Evolutionary conservation across 2,113 vertebrate genomes (phyloP).

Genomic region (Lepisosteus osseus): DNA sequence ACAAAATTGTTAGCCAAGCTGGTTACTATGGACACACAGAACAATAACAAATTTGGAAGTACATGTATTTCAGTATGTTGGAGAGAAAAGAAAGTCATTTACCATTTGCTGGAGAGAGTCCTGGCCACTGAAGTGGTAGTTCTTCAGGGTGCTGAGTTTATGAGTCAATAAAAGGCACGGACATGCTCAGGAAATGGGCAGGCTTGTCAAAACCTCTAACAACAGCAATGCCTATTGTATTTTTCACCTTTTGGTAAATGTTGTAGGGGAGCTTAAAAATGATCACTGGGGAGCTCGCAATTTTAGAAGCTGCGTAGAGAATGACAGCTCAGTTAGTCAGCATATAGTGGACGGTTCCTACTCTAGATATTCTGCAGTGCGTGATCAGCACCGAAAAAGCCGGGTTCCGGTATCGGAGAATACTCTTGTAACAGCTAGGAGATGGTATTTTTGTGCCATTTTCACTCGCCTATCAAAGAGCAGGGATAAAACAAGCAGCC

Average conservation of each 20-base stretch:
- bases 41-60: slow-evolving; percentile 19
- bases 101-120: background rate
- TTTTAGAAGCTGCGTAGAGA: too few relatives aligned
- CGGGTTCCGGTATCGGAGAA: too few relatives aligned
- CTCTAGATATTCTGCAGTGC: too few relatives aligned
- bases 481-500: too few relatives aligned
- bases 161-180: slow-evolving; percentile 44
- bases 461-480: too few relatives aligned
- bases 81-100: slow-evolving; percentile 11
- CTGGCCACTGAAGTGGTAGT: slow-evolving; percentile 33
- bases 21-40: slow-evolving; percentile 32
- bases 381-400: too few relatives aligned
- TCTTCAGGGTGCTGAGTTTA: slow-evolving; percentile 38
- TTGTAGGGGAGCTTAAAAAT: background rate
- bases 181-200: slow-evolving; percentile 37
- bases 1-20: slow-evolving; percentile 43
- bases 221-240: slow-evolving; percentile 25
- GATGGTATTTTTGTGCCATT: too few relatives aligned
- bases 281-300: too few relatives aligned
- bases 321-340: too few relatives aligned
- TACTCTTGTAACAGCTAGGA: too few relatives aligned
- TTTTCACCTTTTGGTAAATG: background rate
- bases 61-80: slow-evolving; percentile 13
- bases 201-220: slow-evolving; percentile 34
- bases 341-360: too few relatives aligned